A percentile compares a stretch with the other conserved stretches of the same genome.
Conservation (phyloP, 2,888 invertebrate species). For the Cactoblastis cactorum region DNA sequence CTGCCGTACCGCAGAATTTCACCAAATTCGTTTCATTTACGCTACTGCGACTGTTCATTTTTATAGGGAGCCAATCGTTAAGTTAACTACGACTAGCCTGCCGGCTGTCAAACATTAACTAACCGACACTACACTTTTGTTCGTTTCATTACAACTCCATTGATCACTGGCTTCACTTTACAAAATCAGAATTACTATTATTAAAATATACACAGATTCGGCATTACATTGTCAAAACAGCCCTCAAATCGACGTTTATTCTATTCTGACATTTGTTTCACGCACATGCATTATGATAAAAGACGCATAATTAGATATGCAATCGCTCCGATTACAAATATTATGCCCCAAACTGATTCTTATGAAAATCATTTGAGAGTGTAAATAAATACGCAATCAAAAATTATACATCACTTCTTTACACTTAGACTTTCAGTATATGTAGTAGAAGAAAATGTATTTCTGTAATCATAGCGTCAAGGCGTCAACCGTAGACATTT, state of each 20-base stretch:
- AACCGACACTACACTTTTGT: constrained; percentile 55
- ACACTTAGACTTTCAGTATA: constrained; percentile 29
- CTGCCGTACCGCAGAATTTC: constrained; percentile 51
- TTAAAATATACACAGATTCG: constrained; percentile 30
- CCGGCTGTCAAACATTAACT: constrained; percentile 68
- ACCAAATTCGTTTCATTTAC: constrained; percentile 73
- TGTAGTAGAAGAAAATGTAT: constrained; percentile 36
- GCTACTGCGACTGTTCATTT: constrained; percentile 74
- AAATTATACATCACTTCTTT: constrained; percentile 31
- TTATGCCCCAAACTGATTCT: constrained; percentile 26
- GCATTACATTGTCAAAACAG: constrained; percentile 61
- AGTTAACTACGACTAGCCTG: constrained; percentile 61
- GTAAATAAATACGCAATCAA: constrained; percentile 26
- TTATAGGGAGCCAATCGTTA: constrained; percentile 52
- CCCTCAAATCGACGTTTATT: constrained; percentile 44
- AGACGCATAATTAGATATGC: constrained; percentile 49
- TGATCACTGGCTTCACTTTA: constrained; percentile 32
- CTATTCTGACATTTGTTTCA: constrained; percentile 67
- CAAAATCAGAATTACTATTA: constrained; percentile 29
- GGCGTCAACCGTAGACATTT: constrained; percentile 68
- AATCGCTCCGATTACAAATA: constrained; percentile 32
- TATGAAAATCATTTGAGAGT: constrained; percentile 45
- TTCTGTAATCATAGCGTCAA: constrained; percentile 47
- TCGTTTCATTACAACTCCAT: constrained; percentile 60
- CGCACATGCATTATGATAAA: constrained; percentile 68